Conservation (phyloP, 2,888 invertebrate genomes). For the Lagria hirta region DNA sequence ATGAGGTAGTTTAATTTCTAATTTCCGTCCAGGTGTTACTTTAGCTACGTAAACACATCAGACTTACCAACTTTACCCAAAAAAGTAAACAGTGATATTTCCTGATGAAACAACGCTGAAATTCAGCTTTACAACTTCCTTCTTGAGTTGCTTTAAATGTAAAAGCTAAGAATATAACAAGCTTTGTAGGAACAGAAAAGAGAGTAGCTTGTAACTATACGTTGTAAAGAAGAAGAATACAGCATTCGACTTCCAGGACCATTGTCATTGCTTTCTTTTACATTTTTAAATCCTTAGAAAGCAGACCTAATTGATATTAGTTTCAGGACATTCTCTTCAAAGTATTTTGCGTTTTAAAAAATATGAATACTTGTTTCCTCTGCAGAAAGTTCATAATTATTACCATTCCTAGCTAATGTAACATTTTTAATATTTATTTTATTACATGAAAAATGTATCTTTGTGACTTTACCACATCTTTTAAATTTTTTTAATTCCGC, state of each 20-base stretch:
- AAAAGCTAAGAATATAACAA: slow-evolving; percentile 20
- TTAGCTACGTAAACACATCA: slow-evolving; percentile 8
- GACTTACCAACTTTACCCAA: not conserved
- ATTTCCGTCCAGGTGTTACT: slow-evolving; percentile 13
- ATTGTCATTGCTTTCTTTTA: slow-evolving; percentile 13
- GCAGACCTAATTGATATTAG: no score
- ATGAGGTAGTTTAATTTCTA: slow-evolving; percentile 17
- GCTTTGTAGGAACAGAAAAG: slow-evolving; percentile 12
- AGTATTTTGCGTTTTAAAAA: no score
- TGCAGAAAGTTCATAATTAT: no score
- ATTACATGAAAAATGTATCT: no score
- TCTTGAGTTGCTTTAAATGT: slow-evolving; percentile 14
- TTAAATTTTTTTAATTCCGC: no score
- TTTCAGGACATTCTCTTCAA: no score
- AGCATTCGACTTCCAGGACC: slow-evolving; percentile 12
- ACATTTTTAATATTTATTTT: no score
- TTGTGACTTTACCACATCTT: no score
- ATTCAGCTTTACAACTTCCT: slow-evolving; percentile 22
- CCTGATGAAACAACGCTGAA: slow-evolving; percentile 16
- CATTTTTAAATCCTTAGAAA: no score
- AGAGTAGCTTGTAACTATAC: slow-evolving; percentile 14
- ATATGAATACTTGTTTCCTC: no score
- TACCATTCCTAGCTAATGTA: no score
- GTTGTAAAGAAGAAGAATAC: slow-evolving; percentile 18
- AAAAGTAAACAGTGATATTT: slow-evolving; percentile 12